phyloP scores from a whole-genome alignment of 1,140 invertebrate genomes.

The Pseudomyrmex gracilis region DNA sequence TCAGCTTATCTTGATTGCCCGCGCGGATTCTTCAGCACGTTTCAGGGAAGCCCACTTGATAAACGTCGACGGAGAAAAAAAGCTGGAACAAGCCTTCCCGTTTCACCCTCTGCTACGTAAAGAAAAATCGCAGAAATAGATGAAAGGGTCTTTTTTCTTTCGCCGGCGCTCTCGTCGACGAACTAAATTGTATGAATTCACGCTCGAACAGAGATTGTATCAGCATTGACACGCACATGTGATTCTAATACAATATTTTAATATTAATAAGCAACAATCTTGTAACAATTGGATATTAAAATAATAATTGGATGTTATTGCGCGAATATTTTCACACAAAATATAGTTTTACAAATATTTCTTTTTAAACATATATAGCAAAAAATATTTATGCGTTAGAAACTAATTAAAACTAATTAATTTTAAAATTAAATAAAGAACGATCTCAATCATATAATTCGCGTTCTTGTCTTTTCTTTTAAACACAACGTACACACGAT shows the following conservation, averaged over 20 bases:
- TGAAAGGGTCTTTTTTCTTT: conserved; percentile 8
- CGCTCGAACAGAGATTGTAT: conserved; percentile 2
- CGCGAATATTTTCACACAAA: no score
- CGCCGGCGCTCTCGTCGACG: neutral
- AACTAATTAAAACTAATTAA: neutral
- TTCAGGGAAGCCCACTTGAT: conserved; percentile 20
- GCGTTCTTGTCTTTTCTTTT: no score
- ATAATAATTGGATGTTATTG: neutral
- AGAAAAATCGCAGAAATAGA: conserved; percentile 44
- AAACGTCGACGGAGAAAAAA: conserved; percentile 34
- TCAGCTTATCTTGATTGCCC: conserved; percentile 63
- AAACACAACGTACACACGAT: no score
- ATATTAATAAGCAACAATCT: neutral
- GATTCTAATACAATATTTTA: conserved; percentile 13
- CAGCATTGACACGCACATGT: neutral
- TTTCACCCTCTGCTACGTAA: neutral
- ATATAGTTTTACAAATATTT: neutral
- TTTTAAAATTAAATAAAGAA: no score
- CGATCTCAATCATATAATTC: no score
- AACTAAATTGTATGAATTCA: conserved; percentile 11
- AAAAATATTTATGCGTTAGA: neutral
- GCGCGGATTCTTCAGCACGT: conserved; percentile 62
- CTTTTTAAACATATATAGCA: neutral
- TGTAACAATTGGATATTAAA: neutral
- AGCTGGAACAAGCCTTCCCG: neutral